A percentile compares a stretch with the other conserved stretches of the same genome.
phyloP scores from a whole-genome alignment of 2,797 vertebrate genomes.

The Sebastes hubbsi region DNA sequence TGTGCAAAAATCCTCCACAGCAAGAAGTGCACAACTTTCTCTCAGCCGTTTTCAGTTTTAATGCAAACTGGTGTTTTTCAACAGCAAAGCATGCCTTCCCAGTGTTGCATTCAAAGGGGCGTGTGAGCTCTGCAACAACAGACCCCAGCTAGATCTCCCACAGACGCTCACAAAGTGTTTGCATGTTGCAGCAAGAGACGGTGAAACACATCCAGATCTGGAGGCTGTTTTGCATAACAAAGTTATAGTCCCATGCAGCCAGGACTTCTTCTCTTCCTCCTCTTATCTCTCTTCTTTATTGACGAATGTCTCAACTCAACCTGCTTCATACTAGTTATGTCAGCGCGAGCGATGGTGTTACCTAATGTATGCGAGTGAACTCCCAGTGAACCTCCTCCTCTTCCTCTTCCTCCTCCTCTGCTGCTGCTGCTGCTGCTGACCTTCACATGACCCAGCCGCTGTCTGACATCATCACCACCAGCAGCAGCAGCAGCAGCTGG shows the following conservation, averaged over 20 bases:
- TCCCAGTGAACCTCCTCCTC: conserved; percentile 92
- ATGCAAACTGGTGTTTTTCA: conserved; percentile 86
- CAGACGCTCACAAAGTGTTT: neutral
- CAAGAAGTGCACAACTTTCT: neutral
- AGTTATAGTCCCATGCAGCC: conserved; percentile 39
- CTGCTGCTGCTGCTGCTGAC: conserved; percentile 89
- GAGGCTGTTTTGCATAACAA: conserved; percentile 61
- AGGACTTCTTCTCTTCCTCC: conserved; percentile 78
- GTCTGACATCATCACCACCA: conserved; percentile 87
- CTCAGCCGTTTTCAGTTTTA: conserved; percentile 70
- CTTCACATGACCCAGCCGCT: conserved; percentile 92
- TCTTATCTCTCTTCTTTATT: conserved; percentile 82
- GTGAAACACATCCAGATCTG: conserved; percentile 11
- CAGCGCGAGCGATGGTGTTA: conserved; percentile 91
- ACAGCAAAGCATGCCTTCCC: conserved; percentile 58
- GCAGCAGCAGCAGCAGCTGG: conserved; percentile 4
- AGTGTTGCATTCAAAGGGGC: conserved; percentile 77
- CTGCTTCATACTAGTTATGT: conserved; percentile 92
- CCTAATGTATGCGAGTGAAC: conserved; percentile 97
- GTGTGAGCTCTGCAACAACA: conserved; percentile 3
- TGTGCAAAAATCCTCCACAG: conserved; percentile 63
- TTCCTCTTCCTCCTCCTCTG: too few relatives aligned
- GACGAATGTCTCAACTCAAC: conserved; percentile 87
- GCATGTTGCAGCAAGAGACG: conserved; percentile 9
- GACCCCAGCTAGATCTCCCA: neutral